Percentiles rank a stretch among this genome's conserved stretches.
phyloP scores from a whole-genome alignment of 2,888 invertebrate genomes.

The Leptura quadrifasciata region DNA sequence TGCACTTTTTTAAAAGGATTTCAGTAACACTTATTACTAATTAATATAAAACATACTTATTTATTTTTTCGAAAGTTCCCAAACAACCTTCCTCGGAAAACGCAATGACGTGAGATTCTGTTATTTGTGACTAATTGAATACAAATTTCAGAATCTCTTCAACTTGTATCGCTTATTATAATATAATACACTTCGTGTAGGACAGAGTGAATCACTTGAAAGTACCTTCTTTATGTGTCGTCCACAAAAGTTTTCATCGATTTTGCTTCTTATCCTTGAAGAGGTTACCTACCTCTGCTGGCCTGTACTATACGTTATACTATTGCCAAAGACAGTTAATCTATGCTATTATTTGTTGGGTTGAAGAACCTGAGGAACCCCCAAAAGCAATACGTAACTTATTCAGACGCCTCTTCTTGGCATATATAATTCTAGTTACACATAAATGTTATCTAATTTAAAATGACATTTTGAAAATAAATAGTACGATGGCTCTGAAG shows the following conservation, averaged over 20 bases:
- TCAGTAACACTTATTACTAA: too few species aligned
- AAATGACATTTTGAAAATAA: too few species aligned
- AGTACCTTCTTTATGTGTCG: not conserved
- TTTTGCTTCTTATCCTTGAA: not conserved
- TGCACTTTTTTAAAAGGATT: not conserved
- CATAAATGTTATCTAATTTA: too few species aligned
- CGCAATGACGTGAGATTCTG: not conserved
- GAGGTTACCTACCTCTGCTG: not conserved
- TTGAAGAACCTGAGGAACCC: not conserved
- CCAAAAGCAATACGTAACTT: not conserved
- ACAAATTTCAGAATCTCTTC: not conserved
- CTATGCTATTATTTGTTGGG: not conserved
- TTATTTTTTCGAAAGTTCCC: too few species aligned
- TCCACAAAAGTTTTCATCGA: conserved; percentile 3
- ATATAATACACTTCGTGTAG: not conserved
- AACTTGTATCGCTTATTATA: not conserved
- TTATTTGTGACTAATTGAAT: not conserved
- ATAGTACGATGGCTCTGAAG: too few species aligned
- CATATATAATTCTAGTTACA: too few species aligned
- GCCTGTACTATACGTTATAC: not conserved
- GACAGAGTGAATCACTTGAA: not conserved
- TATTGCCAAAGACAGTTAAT: not conserved
- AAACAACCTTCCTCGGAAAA: too few species aligned
- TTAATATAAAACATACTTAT: too few species aligned
- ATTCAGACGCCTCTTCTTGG: too few species aligned